Percentiles rank a stretch among this genome's conserved stretches.
phyloP scores from a whole-genome alignment of 2,113 vertebrate genomes.

The Nesogale talazaci region DNA sequence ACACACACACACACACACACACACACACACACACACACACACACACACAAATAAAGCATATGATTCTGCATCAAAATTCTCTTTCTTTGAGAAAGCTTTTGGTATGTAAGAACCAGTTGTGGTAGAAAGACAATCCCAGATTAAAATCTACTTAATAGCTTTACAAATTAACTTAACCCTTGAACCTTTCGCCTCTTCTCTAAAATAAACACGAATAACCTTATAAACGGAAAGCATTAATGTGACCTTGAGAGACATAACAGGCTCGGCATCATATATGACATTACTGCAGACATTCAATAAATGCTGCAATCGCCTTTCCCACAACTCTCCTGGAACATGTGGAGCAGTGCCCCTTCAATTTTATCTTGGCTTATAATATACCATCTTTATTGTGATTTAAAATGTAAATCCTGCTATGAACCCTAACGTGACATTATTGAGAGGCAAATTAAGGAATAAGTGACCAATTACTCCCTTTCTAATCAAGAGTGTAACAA shows the following conservation, averaged over 20 bases:
- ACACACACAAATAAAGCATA: background rate
- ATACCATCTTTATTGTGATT: constrained; percentile 35
- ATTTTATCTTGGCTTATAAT: constrained; percentile 22
- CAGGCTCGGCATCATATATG: background rate
- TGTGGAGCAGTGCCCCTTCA: background rate
- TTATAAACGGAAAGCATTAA: constrained; percentile 21
- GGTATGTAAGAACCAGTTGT: background rate
- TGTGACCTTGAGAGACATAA: background rate
- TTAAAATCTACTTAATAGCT: constrained; percentile 10
- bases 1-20: background rate
- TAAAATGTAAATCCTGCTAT: constrained; percentile 29
- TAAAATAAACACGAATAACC: background rate
- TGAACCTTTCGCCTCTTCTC: background rate
- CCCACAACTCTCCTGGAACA: background rate
- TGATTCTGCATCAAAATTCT: too few species aligned
- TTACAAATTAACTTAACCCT: background rate
- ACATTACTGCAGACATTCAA: background rate
- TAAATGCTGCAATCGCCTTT: background rate
- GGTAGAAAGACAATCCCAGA: background rate
- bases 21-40: background rate
- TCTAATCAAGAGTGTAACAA: constrained; percentile 26
- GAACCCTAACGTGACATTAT: background rate
- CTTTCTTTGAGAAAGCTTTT: constrained; percentile 4
- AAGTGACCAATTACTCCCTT: constrained; percentile 26
- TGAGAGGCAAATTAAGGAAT: constrained; percentile 14